Percentiles rank a stretch among this genome's conserved stretches.
Conservation (phyloP, 2,113 vertebrate genomes). For the Sander vitreus region DNA sequence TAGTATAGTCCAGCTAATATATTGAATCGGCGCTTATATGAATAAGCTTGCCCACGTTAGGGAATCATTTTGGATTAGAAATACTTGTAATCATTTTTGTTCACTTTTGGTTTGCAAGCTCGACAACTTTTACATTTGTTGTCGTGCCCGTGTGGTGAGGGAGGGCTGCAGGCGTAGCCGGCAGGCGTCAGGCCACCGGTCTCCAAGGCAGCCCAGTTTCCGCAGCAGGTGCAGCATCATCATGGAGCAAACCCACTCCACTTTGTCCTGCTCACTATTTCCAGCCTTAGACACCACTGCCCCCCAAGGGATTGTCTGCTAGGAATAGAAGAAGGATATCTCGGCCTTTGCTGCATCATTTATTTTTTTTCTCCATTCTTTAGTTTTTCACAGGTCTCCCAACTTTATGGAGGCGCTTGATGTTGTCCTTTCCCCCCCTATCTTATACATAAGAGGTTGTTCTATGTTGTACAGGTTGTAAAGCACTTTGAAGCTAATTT, state of each 20-base stretch:
- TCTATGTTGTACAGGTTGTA: not conserved
- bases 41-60: slow-evolving; percentile 16
- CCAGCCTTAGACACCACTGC: slow-evolving; percentile 46
- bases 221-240: slow-evolving; percentile 73
- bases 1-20: slow-evolving; percentile 42
- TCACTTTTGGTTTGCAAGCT: slow-evolving; percentile 24
- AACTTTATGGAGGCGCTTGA: not conserved
- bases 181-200: slow-evolving; percentile 48
- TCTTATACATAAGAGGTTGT: not conserved
- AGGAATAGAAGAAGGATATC: slow-evolving; percentile 54
- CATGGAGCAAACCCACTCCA: slow-evolving; percentile 46
- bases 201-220: slow-evolving; percentile 68
- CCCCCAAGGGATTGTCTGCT: slow-evolving; percentile 49
- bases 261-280: slow-evolving; percentile 63
- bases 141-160: slow-evolving; percentile 27
- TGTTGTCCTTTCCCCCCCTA: not conserved
- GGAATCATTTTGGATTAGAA: slow-evolving; percentile 42
- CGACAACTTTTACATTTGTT: slow-evolving; percentile 55
- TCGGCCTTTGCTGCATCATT: not conserved
- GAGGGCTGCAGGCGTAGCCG: slow-evolving; percentile 30
- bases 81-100: slow-evolving; percentile 38
- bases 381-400: not conserved
- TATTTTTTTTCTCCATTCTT: not conserved
- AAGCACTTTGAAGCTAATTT: not conserved
- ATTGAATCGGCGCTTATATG: slow-evolving; percentile 4